Evolutionary conservation across 2,888 invertebrate species (phyloP).

Genomic region (Dasysyrphus tricinctus): DNA sequence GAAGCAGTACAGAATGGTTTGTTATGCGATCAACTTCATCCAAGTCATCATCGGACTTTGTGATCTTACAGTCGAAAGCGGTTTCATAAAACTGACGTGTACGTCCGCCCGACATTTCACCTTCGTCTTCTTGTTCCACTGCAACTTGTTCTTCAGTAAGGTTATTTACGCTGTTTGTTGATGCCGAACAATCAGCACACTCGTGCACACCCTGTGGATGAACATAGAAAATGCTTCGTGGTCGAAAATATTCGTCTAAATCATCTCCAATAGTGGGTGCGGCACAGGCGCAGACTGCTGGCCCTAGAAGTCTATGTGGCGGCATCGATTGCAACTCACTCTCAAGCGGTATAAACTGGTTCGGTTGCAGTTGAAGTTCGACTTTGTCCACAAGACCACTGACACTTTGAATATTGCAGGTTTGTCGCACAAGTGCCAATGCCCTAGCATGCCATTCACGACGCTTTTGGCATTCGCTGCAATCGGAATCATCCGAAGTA

Average conservation of each 20-base stretch:
- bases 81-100: constrained; percentile 93
- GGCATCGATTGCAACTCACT: constrained; percentile 86
- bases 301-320: constrained; percentile 87
- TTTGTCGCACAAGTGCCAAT: constrained; percentile 82
- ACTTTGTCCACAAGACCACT: constrained; percentile 73
- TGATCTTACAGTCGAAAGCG: constrained; percentile 94
- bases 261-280: constrained; percentile 86
- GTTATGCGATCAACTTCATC: constrained; percentile 92
- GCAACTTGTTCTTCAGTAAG: constrained; percentile 37
- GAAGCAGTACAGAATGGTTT: constrained; percentile 90
- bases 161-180: constrained; percentile 70
- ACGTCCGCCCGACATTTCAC: constrained; percentile 84
- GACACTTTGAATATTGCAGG: constrained; percentile 82
- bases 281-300: constrained; percentile 90
- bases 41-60: constrained; percentile 91
- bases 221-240: constrained; percentile 88
- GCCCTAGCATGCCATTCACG: constrained; percentile 84
- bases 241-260: constrained; percentile 86
- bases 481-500: constrained; percentile 83
- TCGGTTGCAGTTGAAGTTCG: constrained; percentile 76
- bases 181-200: constrained; percentile 81
- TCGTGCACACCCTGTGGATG: constrained; percentile 87
- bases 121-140: constrained; percentile 79
- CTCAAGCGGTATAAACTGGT: constrained; percentile 76
- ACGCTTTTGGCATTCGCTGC: constrained; percentile 83